phyloP scores from a whole-genome alignment of 2,888 invertebrate species.

The Xanthorhoe spadicearia region DNA sequence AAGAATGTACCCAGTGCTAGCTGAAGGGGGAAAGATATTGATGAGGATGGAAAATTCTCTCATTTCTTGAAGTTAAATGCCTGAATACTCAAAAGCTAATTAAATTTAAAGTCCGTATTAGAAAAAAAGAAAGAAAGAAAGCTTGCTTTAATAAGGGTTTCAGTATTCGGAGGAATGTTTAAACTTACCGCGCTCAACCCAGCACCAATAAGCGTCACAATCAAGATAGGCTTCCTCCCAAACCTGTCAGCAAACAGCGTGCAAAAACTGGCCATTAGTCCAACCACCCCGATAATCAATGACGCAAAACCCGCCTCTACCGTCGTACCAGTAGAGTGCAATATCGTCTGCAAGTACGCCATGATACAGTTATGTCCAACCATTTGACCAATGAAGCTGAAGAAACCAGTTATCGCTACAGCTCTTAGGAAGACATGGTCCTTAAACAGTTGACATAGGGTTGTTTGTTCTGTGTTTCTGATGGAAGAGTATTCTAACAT shows the following conservation, averaged over 20 bases:
- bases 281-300: conserved; percentile 59
- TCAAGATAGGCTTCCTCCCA: conserved; percentile 49
- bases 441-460: conserved; percentile 17
- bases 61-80: no score
- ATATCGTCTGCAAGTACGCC: conserved; percentile 63
- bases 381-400: conserved; percentile 46
- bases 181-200: conserved; percentile 35
- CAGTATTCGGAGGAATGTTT: no score
- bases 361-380: conserved; percentile 60
- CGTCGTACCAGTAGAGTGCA: conserved; percentile 59
- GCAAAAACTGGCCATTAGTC: conserved; percentile 58
- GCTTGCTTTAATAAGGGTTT: no score
- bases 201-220: conserved; percentile 21
- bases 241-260: conserved; percentile 54
- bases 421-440: conserved; percentile 27
- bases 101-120: no score
- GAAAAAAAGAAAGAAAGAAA: no score
- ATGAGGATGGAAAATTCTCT: neutral
- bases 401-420: conserved; percentile 26
- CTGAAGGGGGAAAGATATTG: conserved; percentile 32
- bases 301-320: conserved; percentile 60
- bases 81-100: no score
- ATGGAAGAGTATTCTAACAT: conserved; percentile 56
- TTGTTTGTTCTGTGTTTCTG: neutral
- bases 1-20: conserved; percentile 37